Conservation (phyloP, 2,797 vertebrate genomes). For the Pterois miles region DNA sequence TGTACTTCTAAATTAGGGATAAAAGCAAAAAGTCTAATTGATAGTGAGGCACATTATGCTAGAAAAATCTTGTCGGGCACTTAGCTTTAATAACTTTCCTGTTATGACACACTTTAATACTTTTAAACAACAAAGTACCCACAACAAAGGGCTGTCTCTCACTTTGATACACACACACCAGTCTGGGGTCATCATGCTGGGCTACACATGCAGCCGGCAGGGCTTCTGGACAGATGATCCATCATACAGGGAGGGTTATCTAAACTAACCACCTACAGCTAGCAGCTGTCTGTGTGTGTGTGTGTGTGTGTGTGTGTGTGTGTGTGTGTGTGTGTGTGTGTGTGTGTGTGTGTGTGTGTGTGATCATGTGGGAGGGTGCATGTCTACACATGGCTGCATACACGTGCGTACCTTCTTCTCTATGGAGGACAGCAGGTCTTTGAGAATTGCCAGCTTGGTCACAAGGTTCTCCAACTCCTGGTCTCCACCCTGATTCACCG, state of each 20-base stretch:
- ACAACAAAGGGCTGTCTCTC: too few relatives aligned
- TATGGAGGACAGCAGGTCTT: constrained; percentile 93
- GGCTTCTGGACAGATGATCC: constrained; percentile 24
- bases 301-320: neutral
- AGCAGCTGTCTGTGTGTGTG: constrained; percentile 3
- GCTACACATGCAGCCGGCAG: neutral
- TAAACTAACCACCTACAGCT: constrained; percentile 27
- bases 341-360: neutral
- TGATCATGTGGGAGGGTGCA: neutral
- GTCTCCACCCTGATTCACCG: constrained; percentile 89
- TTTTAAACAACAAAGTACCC: neutral
- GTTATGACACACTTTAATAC: constrained; percentile 1
- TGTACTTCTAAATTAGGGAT: neutral
- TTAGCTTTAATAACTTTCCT: neutral
- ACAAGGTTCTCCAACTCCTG: constrained; percentile 95
- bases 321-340: neutral
- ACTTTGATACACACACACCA: neutral
- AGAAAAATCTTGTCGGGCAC: neutral
- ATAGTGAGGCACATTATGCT: neutral
- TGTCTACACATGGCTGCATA: constrained; percentile 10
- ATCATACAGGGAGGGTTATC: constrained; percentile 30
- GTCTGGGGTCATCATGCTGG: constrained; percentile 8
- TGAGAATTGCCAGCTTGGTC: constrained; percentile 93
- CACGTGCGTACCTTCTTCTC: constrained; percentile 90
- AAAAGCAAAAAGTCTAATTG: neutral